phyloP scores from a whole-genome alignment of 2,113 vertebrate genomes.

The Ancistrus triradiatus region DNA sequence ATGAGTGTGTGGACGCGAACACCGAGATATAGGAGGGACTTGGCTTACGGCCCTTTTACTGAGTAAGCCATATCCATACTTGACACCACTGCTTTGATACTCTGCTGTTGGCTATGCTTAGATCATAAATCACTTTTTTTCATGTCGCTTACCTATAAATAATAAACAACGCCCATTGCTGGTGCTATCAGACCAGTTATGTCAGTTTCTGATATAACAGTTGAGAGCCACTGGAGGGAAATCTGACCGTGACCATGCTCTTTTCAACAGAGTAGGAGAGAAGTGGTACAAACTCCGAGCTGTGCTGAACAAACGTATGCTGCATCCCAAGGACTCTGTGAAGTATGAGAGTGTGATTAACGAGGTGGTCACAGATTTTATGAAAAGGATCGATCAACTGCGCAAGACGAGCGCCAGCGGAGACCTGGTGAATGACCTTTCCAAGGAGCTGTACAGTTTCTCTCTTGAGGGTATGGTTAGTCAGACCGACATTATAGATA shows the following conservation, averaged over 20 bases:
- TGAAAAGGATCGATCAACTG: slow-evolving; percentile 54
- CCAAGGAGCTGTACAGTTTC: slow-evolving; percentile 69
- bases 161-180: too few relatives aligned
- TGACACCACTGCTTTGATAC: too few relatives aligned
- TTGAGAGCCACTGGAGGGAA: too few relatives aligned
- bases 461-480: slow-evolving; percentile 65
- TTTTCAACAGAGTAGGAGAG: slow-evolving; percentile 60
- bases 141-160: too few relatives aligned
- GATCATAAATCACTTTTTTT: too few relatives aligned
- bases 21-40: slow-evolving; percentile 71
- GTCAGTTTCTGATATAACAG: too few relatives aligned
- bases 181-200: too few relatives aligned
- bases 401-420: slow-evolving; percentile 60
- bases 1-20: slow-evolving; percentile 85
- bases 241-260: slow-evolving; percentile 9
- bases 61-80: slow-evolving; percentile 68
- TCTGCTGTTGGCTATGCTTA: too few relatives aligned
- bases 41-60: slow-evolving; percentile 84
- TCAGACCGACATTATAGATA: too few relatives aligned
- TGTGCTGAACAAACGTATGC: slow-evolving; percentile 70
- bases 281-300: slow-evolving; percentile 66
- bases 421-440: slow-evolving; percentile 60
- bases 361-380: slow-evolving; percentile 66
- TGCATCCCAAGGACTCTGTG: slow-evolving; percentile 62
- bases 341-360: slow-evolving; percentile 58